These are phyloP conservation scores for Pocillopora damicornis DNA, from an alignment of 64 coral and sea anemone species.

Conservation along the genomic window DNA sequence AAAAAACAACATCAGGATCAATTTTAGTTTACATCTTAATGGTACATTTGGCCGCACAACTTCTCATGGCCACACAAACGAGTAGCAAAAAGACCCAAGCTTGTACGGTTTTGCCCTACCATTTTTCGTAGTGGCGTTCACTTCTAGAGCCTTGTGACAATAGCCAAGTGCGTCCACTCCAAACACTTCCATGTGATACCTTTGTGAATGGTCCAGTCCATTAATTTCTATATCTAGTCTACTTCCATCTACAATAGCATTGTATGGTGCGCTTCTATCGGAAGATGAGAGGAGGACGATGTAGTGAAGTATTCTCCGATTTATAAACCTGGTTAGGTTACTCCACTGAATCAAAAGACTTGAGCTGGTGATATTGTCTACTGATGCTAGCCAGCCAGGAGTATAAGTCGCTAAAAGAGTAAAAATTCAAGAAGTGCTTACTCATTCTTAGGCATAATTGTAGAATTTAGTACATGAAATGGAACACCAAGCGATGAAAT, in stretches of 20 bases:
- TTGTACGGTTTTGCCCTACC: background rate
- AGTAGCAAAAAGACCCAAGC: too few species aligned
- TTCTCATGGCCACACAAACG: too few species aligned
- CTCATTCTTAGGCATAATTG: too few species aligned
- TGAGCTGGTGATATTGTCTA: background rate
- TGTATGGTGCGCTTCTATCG: background rate
- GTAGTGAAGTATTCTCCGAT: background rate
- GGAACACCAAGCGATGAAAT: too few species aligned
- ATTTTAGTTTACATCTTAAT: too few species aligned
- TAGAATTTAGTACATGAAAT: too few species aligned
- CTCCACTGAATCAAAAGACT: conserved; percentile 5
- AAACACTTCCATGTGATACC: background rate
- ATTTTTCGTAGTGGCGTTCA: background rate
- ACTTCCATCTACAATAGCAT: background rate
- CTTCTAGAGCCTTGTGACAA: background rate
- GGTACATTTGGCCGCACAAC: too few species aligned
- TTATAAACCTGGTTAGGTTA: background rate
- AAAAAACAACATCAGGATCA: too few species aligned
- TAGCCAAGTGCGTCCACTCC: background rate
- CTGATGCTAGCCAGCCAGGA: background rate
- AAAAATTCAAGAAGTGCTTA: background rate
- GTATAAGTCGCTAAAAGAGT: background rate
- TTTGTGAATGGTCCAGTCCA: background rate
- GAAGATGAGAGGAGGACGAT: background rate
- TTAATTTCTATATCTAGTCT: background rate